Evolutionary conservation across 2,888 invertebrate genomes (phyloP), one percentile per base, ranked within the genome.

Genomic region (Monoplex corrugatus): DNA sequence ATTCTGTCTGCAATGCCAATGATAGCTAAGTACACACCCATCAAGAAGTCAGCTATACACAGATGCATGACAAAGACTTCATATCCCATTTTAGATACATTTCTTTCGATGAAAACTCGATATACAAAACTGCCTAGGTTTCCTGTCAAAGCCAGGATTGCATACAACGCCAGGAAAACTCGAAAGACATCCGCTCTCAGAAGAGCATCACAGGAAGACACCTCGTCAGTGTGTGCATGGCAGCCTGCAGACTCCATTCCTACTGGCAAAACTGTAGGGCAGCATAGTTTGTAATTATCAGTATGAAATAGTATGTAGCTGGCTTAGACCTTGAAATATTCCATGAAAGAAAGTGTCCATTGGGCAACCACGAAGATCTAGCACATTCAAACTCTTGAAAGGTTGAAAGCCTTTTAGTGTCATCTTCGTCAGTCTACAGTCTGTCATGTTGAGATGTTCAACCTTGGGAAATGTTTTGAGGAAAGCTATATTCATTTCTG

Each of bases 21-120:
- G 10, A 90, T 89, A 38, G 88, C 89, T n/a, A 90, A 38, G 32
- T 90, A 90, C n/a, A 90, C 43, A 0, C 90, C 90, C 90, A 90
- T 90, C 28, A 89, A 72, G 72, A 90, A 84, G 57, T 90, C 90
- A 2, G 90, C 88, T 2, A 87, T 84, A 45, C 90, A 82, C 35
- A 90, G 63, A 32, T 88, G 88, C 6, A 88, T 88, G 57, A 90
- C 88, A 44, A 90, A 88, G n/a, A 90, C 82, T 8, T 88, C 88
- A 50, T 88, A 90, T 10, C 90, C 88, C 35, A 88, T 45, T 40
- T 90, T 88, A 23, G 32, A 19, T 8, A 1, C 43, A 23, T 28
- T 72, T 38, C 35, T 40, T 8, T 82, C 75, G n/a, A 89, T 45
- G n/a, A 86, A 57, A 16, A 89, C 32, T 6, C 89, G 78, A 84